phyloP scores from a whole-genome alignment of 1,140 invertebrate genomes.

The Drosophila sturtevanti region DNA sequence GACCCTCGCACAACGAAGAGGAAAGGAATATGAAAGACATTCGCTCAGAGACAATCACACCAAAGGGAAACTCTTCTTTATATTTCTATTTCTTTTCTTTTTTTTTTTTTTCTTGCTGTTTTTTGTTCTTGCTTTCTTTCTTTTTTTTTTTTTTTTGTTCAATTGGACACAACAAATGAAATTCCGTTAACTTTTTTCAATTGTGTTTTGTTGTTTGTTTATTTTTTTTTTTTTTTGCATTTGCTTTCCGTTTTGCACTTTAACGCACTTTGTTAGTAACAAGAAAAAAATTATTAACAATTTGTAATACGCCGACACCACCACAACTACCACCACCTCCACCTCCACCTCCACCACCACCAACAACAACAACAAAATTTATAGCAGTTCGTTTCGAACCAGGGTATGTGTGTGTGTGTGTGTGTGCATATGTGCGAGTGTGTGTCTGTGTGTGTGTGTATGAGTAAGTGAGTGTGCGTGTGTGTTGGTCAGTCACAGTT shows the following conservation, averaged over 20 bases:
- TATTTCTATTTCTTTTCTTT: constrained; percentile 1
- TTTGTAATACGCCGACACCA: constrained; percentile 44
- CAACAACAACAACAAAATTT: constrained; percentile 24
- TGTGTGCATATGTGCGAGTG: constrained; percentile 1
- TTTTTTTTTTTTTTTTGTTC: constrained; percentile 15
- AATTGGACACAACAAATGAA: constrained; percentile 55
- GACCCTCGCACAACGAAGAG: constrained; percentile 9
- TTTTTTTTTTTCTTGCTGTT: not conserved
- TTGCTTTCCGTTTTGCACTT: constrained; percentile 38
- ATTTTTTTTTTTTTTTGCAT: constrained; percentile 32
- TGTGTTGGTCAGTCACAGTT: constrained; percentile 38
- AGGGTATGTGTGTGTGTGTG: not conserved
- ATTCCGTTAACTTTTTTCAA: constrained; percentile 22
- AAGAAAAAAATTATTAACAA: constrained; percentile 53
- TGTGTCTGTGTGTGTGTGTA: not conserved
- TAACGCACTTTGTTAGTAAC: constrained; percentile 37
- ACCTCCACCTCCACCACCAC: not conserved
- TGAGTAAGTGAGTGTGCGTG: constrained; percentile 14
- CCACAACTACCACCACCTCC: not conserved
- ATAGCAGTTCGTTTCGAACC: constrained; percentile 9
- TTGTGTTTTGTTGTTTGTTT: constrained; percentile 8
- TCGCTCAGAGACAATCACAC: constrained; percentile 26
- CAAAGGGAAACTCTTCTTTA: constrained; percentile 17
- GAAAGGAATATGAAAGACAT: constrained; percentile 10
- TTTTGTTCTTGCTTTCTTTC: not conserved